phyloP scores from a whole-genome alignment of 2,797 vertebrate genomes.

The Ibycter americanus region DNA sequence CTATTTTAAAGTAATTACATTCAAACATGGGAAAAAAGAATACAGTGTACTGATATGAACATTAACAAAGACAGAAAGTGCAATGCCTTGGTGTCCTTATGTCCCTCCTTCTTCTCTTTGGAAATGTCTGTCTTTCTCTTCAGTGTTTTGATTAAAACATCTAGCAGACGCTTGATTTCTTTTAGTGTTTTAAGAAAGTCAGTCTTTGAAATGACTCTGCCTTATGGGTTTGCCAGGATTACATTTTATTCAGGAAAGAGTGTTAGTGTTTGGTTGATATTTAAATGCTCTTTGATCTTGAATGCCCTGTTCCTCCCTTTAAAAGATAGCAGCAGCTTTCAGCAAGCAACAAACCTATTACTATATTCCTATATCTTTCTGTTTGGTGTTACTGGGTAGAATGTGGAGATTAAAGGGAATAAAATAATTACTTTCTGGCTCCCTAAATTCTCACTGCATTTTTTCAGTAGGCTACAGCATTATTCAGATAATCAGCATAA shows the following conservation, averaged over 20 bases:
- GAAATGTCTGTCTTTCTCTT: neutral
- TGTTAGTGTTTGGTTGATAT: neutral
- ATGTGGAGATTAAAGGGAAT: neutral
- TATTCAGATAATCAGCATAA: accelerated
- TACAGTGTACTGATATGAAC: neutral
- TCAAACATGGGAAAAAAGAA: neutral
- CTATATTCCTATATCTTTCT: neutral
- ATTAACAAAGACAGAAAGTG: neutral
- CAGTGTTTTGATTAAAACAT: neutral
- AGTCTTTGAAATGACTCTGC: neutral
- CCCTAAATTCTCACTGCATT: neutral
- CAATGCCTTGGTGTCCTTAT: neutral
- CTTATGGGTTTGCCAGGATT: neutral
- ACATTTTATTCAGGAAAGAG: neutral
- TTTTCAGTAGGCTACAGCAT: neutral
- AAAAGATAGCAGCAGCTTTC: neutral
- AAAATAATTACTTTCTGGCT: neutral
- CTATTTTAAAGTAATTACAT: neutral
- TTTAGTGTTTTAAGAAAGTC: neutral
- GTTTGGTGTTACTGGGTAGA: neutral
- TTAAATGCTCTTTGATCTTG: neutral
- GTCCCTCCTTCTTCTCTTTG: neutral
- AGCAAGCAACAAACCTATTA: neutral
- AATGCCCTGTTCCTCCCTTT: neutral
- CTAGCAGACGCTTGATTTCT: neutral